Evolutionary conservation across 1,140 invertebrate species (phyloP).

Genomic region (Portunus trituberculatus): DNA sequence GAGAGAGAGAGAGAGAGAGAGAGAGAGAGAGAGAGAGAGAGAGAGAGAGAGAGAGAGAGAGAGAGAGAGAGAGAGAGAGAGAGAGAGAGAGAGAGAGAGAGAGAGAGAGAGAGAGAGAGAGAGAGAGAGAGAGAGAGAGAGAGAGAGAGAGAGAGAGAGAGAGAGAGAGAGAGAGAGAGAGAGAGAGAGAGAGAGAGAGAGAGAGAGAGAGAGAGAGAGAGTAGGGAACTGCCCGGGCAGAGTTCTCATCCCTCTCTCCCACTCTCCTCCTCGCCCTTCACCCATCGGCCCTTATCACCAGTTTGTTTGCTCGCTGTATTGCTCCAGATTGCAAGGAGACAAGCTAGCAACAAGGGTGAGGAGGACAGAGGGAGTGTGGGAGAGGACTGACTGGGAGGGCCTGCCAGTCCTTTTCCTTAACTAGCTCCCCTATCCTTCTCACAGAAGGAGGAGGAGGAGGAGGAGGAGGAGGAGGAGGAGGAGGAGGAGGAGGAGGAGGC

Average conservation of each 20-base stretch:
- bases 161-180: background rate
- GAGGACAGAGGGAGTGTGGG: background rate
- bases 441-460: background rate
- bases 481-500: background rate
- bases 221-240: background rate
- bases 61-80: background rate
- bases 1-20: constrained; percentile 55
- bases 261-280: background rate
- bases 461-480: background rate
- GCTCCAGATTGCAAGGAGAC: constrained; percentile 56
- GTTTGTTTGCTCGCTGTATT: constrained; percentile 67
- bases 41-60: constrained; percentile 21
- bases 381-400: background rate
- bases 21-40: constrained; percentile 40
- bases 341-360: constrained; percentile 54
- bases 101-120: constrained; percentile 41
- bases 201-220: background rate
- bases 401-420: background rate
- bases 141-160: constrained; percentile 24
- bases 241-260: constrained; percentile 6
- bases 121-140: background rate
- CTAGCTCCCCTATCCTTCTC: background rate
- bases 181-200: constrained; percentile 39
- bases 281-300: constrained; percentile 40
- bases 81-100: background rate